A percentile compares a stretch with the other conserved stretches of the same genome.
These are phyloP conservation scores for Ellobius talpinus DNA, from an alignment of 2,113 vertebrate genomes.

Conservation along the genomic window DNA sequence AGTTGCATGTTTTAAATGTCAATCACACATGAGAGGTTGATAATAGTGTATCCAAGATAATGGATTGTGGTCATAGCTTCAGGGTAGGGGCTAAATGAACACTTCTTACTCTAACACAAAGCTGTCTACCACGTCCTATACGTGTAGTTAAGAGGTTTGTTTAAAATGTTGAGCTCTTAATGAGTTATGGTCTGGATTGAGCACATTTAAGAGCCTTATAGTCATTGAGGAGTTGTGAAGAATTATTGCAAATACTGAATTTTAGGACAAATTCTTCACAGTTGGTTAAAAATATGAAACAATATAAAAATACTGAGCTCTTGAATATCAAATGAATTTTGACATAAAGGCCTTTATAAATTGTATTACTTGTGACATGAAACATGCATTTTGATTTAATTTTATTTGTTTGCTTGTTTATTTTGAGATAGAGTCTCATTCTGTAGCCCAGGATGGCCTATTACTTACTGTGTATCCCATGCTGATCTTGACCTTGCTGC, in stretches of 20 bases:
- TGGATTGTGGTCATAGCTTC: neutral
- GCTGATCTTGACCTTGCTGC: neutral
- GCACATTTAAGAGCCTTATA: neutral
- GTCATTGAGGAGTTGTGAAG: neutral
- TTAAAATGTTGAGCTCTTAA: neutral
- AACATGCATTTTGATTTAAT: neutral
- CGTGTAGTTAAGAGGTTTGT: neutral
- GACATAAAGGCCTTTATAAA: neutral
- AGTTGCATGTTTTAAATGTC: neutral
- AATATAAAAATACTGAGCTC: neutral
- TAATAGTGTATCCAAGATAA: neutral
- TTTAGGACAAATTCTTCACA: neutral
- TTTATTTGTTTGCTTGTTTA: neutral
- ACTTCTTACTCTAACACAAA: neutral
- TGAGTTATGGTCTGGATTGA: neutral
- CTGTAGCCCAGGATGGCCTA: neutral
- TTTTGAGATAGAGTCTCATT: neutral
- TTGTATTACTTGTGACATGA: slow-evolving; percentile 14
- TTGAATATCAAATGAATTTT: neutral
- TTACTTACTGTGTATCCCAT: neutral
- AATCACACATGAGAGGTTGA: slow-evolving; percentile 5
- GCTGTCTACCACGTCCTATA: neutral
- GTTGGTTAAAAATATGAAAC: neutral
- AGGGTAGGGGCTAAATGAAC: neutral
- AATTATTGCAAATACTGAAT: slow-evolving; percentile 41